A percentile compares a stretch with the other conserved stretches of the same genome.
These are phyloP conservation scores for Phrynocephalus guinanensis DNA, from an alignment of 2,797 vertebrate species.

Conservation along the genomic window DNA sequence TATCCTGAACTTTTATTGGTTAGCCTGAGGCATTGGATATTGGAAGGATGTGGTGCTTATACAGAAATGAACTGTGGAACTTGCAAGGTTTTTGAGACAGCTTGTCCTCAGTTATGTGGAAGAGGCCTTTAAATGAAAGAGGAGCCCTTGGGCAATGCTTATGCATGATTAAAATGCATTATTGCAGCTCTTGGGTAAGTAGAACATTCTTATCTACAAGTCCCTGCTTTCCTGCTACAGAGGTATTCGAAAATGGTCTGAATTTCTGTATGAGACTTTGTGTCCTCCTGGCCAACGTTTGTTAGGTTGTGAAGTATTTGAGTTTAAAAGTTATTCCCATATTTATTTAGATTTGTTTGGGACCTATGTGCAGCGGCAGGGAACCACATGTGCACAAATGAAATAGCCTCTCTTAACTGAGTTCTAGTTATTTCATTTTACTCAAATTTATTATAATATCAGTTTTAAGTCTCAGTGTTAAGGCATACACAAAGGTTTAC, in stretches of 20 bases:
- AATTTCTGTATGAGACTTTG: background rate
- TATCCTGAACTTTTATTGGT: slow-evolving; percentile 15
- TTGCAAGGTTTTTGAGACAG: background rate
- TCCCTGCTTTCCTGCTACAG: background rate
- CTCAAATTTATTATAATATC: too few relatives aligned
- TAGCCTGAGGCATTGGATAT: slow-evolving; percentile 9
- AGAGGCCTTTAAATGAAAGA: slow-evolving; percentile 7
- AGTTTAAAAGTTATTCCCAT: background rate
- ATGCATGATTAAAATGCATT: background rate
- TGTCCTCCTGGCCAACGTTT: background rate
- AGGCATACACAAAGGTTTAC: too few relatives aligned
- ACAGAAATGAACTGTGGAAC: slow-evolving; percentile 39
- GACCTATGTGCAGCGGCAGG: too few relatives aligned
- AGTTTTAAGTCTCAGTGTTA: too few relatives aligned
- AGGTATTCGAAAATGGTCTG: background rate
- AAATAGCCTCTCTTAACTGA: too few relatives aligned
- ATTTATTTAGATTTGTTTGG: too few relatives aligned
- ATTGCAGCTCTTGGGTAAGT: background rate
- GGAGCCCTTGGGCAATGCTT: background rate
- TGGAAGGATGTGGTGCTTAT: background rate
- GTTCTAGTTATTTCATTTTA: too few relatives aligned
- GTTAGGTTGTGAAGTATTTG: background rate
- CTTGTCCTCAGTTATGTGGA: slow-evolving; percentile 35
- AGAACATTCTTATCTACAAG: background rate
- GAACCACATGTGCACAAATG: too few relatives aligned